Conservation (phyloP, 2,888 invertebrate species). For the Eupithecia centaureata region DNA sequence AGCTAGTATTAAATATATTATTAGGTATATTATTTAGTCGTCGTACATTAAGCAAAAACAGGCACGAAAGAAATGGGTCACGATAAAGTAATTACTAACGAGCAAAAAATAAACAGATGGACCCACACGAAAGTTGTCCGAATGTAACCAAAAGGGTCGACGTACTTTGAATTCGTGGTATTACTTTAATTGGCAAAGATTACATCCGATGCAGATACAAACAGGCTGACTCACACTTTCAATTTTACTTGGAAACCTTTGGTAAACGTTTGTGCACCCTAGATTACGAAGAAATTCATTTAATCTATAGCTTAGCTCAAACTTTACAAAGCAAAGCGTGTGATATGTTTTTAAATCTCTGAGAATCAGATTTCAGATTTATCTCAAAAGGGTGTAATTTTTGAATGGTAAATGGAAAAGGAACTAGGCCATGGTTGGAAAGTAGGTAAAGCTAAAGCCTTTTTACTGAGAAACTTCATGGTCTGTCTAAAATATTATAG, state of each 20-base stretch:
- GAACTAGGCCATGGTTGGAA: no score
- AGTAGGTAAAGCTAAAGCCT: no score
- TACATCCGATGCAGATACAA: constrained; percentile 17
- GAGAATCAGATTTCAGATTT: not conserved
- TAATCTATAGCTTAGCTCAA: not conserved
- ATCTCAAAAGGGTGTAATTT: not conserved
- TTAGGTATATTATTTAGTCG: not conserved
- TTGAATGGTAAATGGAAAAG: no score
- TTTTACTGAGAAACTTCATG: not conserved
- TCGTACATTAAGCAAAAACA: constrained; percentile 4
- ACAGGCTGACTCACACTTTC: constrained; percentile 35
- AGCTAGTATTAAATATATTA: no score
- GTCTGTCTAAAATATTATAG: not conserved
- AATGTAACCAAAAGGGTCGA: constrained; percentile 22
- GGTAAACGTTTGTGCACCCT: constrained; percentile 22
- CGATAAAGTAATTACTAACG: constrained; percentile 3
- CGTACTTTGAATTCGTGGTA: constrained; percentile 25
- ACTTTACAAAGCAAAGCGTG: not conserved
- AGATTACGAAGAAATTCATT: constrained; percentile 16
- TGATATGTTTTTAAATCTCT: not conserved
- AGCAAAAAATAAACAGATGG: constrained; percentile 8
- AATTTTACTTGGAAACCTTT: constrained; percentile 28
- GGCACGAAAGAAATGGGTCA: constrained; percentile 4
- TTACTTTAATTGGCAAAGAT: constrained; percentile 32
- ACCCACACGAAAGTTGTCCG: constrained; percentile 7